phyloP scores from a whole-genome alignment of 2,113 vertebrate species.

The Erythrocercus mccallii region DNA sequence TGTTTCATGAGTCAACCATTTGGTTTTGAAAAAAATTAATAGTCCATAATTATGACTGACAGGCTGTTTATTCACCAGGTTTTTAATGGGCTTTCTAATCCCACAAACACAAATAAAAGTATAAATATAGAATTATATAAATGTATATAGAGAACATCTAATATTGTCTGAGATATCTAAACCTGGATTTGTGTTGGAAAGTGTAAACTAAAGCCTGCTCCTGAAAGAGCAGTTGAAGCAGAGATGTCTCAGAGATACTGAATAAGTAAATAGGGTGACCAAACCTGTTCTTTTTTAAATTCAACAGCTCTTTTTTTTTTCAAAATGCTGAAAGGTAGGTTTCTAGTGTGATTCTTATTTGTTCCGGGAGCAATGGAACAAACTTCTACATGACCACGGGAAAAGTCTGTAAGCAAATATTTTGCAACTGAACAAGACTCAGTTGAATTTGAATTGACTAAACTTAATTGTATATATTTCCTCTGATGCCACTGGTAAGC shows the following conservation, averaged over 20 bases:
- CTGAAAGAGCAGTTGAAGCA: not conserved
- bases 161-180: not conserved
- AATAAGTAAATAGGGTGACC: not conserved
- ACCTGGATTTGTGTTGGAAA: not conserved
- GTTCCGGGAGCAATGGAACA: not conserved
- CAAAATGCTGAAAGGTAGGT: not conserved
- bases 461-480: not conserved
- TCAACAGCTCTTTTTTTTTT: not conserved
- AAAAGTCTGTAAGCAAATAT: not conserved
- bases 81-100: not conserved
- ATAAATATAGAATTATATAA: not conserved
- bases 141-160: not conserved
- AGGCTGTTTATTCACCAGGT: not conserved
- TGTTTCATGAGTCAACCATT: not conserved
- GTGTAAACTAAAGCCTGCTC: not conserved
- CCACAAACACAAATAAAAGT: accelerated
- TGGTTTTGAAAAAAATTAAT: not conserved
- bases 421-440: not conserved
- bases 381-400: not conserved
- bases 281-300: not conserved
- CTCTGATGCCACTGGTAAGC: not conserved
- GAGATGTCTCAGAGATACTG: no score
- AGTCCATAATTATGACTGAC: not conserved
- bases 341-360: not conserved
- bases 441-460: not conserved